Percentiles rank a stretch among this genome's conserved stretches.
phyloP scores from a whole-genome alignment of 2,797 vertebrate species.

The Ctenopoma multispine region DNA sequence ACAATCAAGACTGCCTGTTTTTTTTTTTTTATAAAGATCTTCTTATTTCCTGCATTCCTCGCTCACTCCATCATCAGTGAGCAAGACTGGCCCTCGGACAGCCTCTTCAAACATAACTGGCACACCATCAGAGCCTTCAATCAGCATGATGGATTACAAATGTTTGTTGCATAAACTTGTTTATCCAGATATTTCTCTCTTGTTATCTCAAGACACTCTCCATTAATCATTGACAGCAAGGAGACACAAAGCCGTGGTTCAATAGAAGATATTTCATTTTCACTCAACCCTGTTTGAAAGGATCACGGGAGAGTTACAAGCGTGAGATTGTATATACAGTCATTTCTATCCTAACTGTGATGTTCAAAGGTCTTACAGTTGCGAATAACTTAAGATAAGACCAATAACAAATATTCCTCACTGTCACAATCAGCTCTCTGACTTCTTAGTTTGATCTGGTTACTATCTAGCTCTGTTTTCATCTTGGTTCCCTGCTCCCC shows the following conservation, averaged over 20 bases:
- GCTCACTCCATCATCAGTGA: conserved; percentile 31
- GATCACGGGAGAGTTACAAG: conserved; percentile 6
- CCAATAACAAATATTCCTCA: conserved; percentile 3
- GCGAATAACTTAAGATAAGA: neutral
- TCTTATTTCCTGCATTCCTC: conserved; percentile 37
- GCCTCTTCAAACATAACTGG: conserved; percentile 55
- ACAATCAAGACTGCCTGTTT: neutral
- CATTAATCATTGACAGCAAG: conserved; percentile 20
- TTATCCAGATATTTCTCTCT: conserved; percentile 44
- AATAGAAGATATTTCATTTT: conserved; percentile 13
- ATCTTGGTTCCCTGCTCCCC: no score
- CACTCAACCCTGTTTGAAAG: neutral
- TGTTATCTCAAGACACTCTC: conserved; percentile 34
- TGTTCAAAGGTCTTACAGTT: conserved; percentile 20
- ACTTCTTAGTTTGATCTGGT: no score
- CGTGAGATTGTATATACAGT: no score
- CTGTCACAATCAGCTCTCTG: neutral
- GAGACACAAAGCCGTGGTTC: conserved; percentile 1
- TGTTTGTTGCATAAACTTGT: conserved; percentile 61
- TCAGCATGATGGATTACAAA: conserved; percentile 59
- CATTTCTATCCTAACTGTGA: neutral
- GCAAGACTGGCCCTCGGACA: conserved; percentile 37
- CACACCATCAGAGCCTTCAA: conserved; percentile 50
- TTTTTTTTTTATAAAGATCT: conserved; percentile 5
- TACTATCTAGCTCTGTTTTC: no score